Percentiles rank a stretch among this genome's conserved stretches.
Conservation (phyloP, 2,888 invertebrate species). For the Leptinotarsa peninsularis region DNA sequence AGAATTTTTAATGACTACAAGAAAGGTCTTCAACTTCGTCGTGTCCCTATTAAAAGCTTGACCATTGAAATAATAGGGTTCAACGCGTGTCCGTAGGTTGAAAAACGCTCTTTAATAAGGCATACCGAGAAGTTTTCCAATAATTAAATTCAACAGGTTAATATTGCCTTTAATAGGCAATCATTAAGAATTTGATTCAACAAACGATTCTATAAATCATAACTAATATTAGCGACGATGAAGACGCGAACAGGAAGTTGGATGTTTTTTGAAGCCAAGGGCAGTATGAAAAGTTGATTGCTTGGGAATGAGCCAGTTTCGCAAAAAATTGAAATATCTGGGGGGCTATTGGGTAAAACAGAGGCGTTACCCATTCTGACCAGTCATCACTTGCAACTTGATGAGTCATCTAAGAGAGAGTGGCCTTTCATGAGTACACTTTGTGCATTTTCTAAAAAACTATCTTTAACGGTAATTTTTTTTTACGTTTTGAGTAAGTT, state of each 20-base stretch:
- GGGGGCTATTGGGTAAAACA: background rate
- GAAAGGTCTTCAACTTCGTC: conserved; percentile 8
- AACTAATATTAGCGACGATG: conserved; percentile 11
- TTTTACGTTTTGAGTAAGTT: too few species aligned
- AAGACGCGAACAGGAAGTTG: conserved; percentile 6
- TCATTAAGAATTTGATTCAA: conserved; percentile 12
- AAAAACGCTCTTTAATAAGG: background rate
- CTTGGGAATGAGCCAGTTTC: conserved; percentile 5
- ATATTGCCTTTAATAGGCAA: conserved; percentile 17
- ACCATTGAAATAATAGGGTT: conserved; percentile 16
- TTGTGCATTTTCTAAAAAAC: too few species aligned
- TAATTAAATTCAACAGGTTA: conserved; percentile 7
- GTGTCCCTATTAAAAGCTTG: conserved; percentile 11
- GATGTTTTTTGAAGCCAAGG: conserved; percentile 4
- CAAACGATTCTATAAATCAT: conserved; percentile 14
- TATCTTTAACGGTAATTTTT: too few species aligned
- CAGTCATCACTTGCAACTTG: conserved; percentile 1
- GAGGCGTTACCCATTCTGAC: conserved; percentile 1
- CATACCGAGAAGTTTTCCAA: conserved; percentile 3
- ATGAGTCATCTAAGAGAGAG: background rate
- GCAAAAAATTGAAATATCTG: conserved; percentile 3
- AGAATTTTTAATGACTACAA: conserved; percentile 16
- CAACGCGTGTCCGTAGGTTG: conserved; percentile 8
- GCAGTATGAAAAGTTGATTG: background rate
- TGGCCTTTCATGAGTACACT: too few species aligned